phyloP scores from a whole-genome alignment of 2,888 invertebrate species.

The Drosophila mercatorum region DNA sequence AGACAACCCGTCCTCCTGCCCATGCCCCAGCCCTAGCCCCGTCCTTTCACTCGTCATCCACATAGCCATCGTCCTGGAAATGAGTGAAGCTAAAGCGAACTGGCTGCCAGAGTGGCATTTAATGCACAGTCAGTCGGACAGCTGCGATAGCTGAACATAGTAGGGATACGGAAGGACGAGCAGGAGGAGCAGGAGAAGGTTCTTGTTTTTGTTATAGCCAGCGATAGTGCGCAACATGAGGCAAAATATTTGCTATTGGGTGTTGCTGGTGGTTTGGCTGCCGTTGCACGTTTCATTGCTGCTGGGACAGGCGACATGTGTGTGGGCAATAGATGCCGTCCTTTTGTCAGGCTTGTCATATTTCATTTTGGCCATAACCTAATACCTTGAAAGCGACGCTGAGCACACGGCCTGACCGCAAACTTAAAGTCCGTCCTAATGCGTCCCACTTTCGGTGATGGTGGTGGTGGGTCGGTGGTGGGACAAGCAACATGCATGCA shows the following conservation, averaged over 20 bases:
- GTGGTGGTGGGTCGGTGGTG: neutral
- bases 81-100: constrained; percentile 62
- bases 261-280: constrained; percentile 23
- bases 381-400: constrained; percentile 66
- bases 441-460: constrained; percentile 49
- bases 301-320: constrained; percentile 31
- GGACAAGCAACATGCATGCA: constrained; percentile 62
- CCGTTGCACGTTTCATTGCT: constrained; percentile 24
- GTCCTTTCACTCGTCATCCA: constrained; percentile 17
- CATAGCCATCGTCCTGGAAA: constrained; percentile 41
- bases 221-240: constrained; percentile 51
- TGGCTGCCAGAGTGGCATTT: constrained; percentile 71
- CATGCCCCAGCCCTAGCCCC: constrained; percentile 8
- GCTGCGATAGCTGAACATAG: constrained; percentile 14
- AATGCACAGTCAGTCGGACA: constrained; percentile 64
- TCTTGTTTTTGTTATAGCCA: constrained; percentile 22
- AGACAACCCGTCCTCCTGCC: neutral
- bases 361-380: constrained; percentile 71
- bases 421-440: constrained; percentile 68
- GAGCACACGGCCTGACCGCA: constrained; percentile 29
- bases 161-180: neutral
- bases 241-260: constrained; percentile 59
- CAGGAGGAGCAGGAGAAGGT: neutral
- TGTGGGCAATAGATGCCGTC: constrained; percentile 44
- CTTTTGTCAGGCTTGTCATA: constrained; percentile 77